These are phyloP conservation scores for Drosophila dives DNA, from an alignment of 2,888 invertebrate species.

Conservation along the genomic window DNA sequence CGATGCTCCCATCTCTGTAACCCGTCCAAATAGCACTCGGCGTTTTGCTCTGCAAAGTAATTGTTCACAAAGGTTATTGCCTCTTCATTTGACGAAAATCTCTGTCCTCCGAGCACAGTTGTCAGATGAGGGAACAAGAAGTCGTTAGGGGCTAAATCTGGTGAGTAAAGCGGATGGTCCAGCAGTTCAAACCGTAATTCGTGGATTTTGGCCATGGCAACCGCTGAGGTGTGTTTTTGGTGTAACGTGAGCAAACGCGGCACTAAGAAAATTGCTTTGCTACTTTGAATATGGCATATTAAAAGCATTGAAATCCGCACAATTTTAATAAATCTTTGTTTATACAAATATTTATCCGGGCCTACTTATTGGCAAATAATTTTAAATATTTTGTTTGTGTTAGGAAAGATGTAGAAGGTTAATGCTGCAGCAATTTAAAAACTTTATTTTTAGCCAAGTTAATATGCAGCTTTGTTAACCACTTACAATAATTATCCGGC, in stretches of 20 bases:
- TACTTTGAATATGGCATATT: background rate
- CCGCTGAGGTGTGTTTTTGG: background rate
- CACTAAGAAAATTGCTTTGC: background rate
- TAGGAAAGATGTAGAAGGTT: too few species aligned
- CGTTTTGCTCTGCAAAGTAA: too few species aligned
- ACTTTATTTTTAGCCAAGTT: background rate
- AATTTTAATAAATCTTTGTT: background rate
- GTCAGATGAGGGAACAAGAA: too few species aligned
- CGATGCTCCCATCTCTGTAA: too few species aligned
- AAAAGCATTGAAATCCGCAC: background rate
- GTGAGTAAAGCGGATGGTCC: too few species aligned
- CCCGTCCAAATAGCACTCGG: too few species aligned
- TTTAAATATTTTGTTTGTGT: background rate
- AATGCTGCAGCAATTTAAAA: background rate
- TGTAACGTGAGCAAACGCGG: background rate
- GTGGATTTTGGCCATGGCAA: too few species aligned
- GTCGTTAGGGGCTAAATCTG: too few species aligned
- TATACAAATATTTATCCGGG: background rate
- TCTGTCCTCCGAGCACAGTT: too few species aligned
- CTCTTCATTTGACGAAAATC: too few species aligned
- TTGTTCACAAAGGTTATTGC: too few species aligned
- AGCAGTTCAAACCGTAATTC: too few species aligned
- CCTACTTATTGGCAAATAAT: background rate
- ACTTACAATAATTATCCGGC: background rate
- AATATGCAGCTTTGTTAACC: slow-evolving; percentile 13